Conservation (phyloP, 2,113 vertebrate species). For the Camelus dromedarius region DNA sequence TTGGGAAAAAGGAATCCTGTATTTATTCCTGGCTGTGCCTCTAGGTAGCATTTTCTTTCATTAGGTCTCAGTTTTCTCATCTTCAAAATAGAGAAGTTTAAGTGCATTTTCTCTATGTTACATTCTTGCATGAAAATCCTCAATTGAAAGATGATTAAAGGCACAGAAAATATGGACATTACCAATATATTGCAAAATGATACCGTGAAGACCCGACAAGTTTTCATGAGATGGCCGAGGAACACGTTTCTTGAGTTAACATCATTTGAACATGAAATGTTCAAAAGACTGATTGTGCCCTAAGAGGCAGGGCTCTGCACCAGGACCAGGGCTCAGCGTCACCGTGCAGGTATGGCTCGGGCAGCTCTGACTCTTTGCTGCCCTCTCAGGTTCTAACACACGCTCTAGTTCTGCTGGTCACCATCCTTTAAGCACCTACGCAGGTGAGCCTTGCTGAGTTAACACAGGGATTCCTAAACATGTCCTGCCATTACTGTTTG, state of each 20-base stretch:
- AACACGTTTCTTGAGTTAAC: background rate
- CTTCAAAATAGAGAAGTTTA: background rate
- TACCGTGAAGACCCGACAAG: background rate
- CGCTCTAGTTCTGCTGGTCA: background rate
- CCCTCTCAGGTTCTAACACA: background rate
- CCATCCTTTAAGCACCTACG: background rate
- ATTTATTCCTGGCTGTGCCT: background rate
- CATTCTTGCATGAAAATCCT: background rate
- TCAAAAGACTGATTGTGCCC: background rate
- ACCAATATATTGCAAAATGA: background rate
- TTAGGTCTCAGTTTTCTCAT: background rate
- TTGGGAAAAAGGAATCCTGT: background rate
- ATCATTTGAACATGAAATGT: background rate
- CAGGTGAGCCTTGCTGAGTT: background rate
- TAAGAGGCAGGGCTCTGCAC: accelerated
- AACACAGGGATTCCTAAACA: background rate
- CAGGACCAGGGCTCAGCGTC: too few species aligned
- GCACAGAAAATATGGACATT: background rate
- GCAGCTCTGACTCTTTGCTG: constrained; percentile 69
- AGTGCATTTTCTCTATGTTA: background rate
- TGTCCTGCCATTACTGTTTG: background rate
- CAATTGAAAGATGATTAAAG: background rate
- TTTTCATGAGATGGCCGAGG: background rate
- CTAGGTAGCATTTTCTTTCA: background rate
- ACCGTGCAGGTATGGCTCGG: accelerated